Conservation (phyloP, 2,888 invertebrate genomes). For the Uropetala carovei region DNA sequence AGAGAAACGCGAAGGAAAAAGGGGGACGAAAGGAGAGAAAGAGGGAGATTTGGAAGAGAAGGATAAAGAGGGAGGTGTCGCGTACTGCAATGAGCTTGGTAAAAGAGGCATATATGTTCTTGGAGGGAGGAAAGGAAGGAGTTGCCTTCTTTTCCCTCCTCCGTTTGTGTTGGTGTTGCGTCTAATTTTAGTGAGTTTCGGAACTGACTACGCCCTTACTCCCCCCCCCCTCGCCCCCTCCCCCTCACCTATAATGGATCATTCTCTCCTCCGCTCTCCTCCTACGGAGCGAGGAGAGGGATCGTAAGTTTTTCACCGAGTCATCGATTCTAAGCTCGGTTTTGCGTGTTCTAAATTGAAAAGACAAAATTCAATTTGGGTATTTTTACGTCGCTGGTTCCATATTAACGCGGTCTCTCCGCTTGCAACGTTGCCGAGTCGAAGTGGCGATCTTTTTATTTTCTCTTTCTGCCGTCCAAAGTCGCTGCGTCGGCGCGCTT, state of each 20-base stretch:
- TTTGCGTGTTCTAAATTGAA: not conserved
- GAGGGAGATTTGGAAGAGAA: not conserved
- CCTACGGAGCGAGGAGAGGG: no score
- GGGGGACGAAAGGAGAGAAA: not conserved
- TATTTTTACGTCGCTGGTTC: not conserved
- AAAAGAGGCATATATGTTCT: not conserved
- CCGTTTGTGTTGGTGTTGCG: not conserved
- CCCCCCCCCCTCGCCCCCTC: not conserved
- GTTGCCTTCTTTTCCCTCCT: not conserved
- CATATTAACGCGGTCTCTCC: not conserved
- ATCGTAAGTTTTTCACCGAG: not conserved
- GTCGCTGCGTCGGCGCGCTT: no score
- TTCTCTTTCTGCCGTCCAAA: no score
- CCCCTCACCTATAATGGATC: not conserved
- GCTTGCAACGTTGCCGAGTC: not conserved
- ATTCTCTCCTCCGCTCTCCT: not conserved
- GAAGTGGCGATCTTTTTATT: not conserved
- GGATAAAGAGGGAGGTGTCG: not conserved
- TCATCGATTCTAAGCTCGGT: not conserved
- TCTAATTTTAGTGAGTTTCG: conserved; percentile 21
- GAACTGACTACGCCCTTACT: conserved; percentile 5
- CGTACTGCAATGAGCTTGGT: not conserved
- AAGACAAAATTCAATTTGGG: not conserved
- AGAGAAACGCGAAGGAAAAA: not conserved
- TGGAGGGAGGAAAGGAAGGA: not conserved